phyloP scores from a whole-genome alignment of 2,113 vertebrate genomes.

The Nannospalax galili region DNA sequence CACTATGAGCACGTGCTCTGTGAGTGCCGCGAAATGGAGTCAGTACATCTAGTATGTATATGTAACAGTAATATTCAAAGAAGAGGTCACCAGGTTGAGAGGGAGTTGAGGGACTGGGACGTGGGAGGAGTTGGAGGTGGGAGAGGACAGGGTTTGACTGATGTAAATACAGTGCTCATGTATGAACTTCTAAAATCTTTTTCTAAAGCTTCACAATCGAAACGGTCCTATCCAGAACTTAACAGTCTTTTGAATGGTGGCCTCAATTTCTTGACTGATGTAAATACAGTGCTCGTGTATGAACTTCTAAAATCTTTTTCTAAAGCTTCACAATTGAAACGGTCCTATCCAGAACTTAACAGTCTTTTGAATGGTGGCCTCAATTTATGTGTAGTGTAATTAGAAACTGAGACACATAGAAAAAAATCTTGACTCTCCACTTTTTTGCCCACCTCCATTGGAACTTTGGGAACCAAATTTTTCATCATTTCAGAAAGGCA shows the following conservation, averaged over 20 bases:
- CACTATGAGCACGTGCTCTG: too few species aligned
- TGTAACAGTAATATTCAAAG: too few species aligned
- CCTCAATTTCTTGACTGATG: neutral
- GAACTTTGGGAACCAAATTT: constrained; percentile 1
- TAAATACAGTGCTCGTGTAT: too few species aligned
- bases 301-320: too few species aligned
- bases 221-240: neutral
- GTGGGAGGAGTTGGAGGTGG: too few species aligned
- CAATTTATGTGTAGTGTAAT: neutral
- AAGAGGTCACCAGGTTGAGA: too few species aligned
- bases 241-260: neutral
- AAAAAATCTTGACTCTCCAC: neutral
- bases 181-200: too few species aligned
- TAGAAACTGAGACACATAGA: neutral
- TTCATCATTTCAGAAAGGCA: neutral
- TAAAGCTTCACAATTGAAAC: neutral
- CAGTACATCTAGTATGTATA: too few species aligned
- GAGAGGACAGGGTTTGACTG: too few species aligned
- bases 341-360: neutral
- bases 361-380: neutral
- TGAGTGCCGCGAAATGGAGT: too few species aligned
- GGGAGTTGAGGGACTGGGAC: too few species aligned
- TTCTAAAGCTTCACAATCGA: neutral
- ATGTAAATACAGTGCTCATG: too few species aligned
- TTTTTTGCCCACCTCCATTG: neutral